Conservation (phyloP, 2,113 vertebrate species). For the Gallinago jamesoni region DNA sequence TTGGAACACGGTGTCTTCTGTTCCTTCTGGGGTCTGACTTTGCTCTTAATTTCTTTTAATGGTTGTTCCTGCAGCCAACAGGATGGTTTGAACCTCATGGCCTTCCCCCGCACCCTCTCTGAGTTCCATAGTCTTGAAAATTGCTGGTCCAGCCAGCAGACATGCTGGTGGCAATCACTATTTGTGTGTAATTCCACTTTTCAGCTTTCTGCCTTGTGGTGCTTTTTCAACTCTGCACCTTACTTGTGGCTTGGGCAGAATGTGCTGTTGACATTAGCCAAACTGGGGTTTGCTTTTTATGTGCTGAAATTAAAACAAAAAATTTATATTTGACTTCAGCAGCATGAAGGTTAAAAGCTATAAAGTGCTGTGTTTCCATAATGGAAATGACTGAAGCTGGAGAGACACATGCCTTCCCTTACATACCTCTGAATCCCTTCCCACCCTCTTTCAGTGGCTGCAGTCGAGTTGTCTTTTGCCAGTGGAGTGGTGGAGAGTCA, state of each 20-base stretch:
- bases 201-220: background rate
- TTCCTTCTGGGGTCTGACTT: constrained; percentile 41
- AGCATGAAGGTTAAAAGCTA: constrained; percentile 15
- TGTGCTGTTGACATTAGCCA: background rate
- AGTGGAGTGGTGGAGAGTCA: constrained; percentile 49
- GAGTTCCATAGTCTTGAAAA: constrained; percentile 23
- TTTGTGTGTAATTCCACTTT: background rate
- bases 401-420: constrained; percentile 19
- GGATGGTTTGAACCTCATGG: constrained; percentile 3
- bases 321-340: background rate
- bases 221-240: background rate
- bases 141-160: background rate
- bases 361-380: background rate
- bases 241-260: background rate
- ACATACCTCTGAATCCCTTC: constrained; percentile 46
- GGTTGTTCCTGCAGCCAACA: constrained; percentile 22
- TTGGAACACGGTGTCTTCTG: constrained; percentile 70
- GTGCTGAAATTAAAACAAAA: constrained; percentile 6
- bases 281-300: background rate
- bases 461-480: constrained; percentile 35
- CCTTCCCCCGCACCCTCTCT: background rate
- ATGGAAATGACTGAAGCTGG: constrained; percentile 21
- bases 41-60: constrained; percentile 63
- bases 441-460: constrained; percentile 58
- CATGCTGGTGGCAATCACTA: background rate